Conservation (phyloP, 2,113 vertebrate species). For the Elanoides forficatus region DNA sequence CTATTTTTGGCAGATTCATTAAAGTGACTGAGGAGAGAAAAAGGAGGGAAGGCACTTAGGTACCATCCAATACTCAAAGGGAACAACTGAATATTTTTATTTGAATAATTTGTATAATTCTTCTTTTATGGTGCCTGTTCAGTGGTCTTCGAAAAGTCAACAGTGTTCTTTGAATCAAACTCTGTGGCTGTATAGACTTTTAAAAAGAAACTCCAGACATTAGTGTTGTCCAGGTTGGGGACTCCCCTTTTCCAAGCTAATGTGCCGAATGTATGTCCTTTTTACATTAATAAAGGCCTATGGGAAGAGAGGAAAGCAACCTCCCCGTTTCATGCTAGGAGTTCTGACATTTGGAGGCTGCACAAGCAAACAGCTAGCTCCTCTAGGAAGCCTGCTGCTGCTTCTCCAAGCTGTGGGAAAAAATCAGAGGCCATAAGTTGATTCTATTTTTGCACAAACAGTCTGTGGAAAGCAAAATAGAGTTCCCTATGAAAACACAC, state of each 20-base stretch:
- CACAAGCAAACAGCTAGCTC: background rate
- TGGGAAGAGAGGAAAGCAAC: background rate
- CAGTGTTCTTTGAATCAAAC: background rate
- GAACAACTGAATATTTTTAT: background rate
- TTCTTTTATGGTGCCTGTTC: background rate
- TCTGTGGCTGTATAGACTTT: background rate
- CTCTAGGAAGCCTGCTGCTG: background rate
- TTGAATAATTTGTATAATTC: background rate
- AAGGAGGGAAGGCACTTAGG: background rate
- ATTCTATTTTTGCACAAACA: slow-evolving; percentile 13
- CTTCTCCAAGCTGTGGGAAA: background rate
- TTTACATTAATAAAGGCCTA: background rate
- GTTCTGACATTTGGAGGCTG: background rate
- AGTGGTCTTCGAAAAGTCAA: background rate
- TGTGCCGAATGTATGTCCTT: background rate
- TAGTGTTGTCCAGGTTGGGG: background rate
- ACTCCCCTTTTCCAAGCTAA: background rate
- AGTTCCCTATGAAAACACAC: background rate
- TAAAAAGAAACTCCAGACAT: background rate
- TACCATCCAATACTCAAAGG: background rate
- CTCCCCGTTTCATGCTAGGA: background rate
- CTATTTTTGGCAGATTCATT: background rate
- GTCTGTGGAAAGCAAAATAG: background rate
- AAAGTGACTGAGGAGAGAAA: background rate
- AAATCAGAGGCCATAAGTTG: background rate